Evolutionary conservation across 1,140 invertebrate genomes (phyloP), one percentile per base, ranked within the genome.

Genomic region (Anoplolepis gracilipes): DNA sequence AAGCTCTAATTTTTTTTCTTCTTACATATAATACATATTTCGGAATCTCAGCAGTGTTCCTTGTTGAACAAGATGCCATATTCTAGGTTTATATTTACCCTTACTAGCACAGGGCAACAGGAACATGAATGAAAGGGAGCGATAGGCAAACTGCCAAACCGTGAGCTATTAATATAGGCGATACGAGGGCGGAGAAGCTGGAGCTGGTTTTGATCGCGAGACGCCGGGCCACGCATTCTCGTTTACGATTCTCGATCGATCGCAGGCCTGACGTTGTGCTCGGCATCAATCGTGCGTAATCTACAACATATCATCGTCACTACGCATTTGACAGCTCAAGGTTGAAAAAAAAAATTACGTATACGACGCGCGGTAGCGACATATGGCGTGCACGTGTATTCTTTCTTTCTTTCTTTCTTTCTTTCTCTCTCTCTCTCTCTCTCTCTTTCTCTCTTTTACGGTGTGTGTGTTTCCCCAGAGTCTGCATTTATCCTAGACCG

Each of bases 121-220:
- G 81, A 89, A 81, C 76, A 90, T 91, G 90, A 91, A 91, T 91
- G 90, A 88, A 91, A 86, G 88, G 90, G 82, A 90, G 86, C 85
- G 91, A 93, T 90, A 90, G 91, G 92, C 92, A 90, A 75, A 88
- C 87, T 92, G 92, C 91, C 92, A 93, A 90, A 90, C 82, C 86
- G 77, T 53, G 49, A 62, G 46, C 89, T 92, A 93, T 91, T 92
- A 92, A 93, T 92, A 89, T 67, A 59, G 88, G 77, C 65, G 79
- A 76, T 62, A 88, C 85, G 87, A 78, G 88, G 86, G 87, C 85
- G 85, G 75, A 87, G 88, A 79, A 84, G 64, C 42, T 59, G 69
- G 62, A 81, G 82, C 46, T 69, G 33, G 76, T 53, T 77, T 69
- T 59, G 53, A 89, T 89, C 72, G 77, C 57, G 57, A 67, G 46